Evolutionary conservation across 1,140 invertebrate genomes (phyloP).

Genomic region (Cherax destructor): DNA sequence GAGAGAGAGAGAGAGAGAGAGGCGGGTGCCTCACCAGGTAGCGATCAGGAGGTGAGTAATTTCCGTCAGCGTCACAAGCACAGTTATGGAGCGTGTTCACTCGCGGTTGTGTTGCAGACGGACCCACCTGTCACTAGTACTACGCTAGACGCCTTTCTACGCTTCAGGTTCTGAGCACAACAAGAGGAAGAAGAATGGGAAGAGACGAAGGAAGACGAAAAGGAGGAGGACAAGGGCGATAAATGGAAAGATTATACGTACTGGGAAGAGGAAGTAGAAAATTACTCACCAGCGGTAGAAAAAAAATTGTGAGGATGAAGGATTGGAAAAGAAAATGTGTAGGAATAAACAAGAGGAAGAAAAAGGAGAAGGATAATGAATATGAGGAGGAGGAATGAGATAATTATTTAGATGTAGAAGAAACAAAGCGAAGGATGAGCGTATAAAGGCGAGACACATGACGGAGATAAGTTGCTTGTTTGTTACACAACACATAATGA

Average conservation of each 20-base stretch:
- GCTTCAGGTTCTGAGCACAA: neutral
- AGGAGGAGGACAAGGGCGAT: neutral
- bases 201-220: neutral
- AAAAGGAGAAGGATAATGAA: neutral
- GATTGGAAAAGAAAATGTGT: neutral
- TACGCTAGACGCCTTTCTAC: neutral
- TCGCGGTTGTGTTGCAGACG: neutral
- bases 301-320: neutral
- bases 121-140: neutral
- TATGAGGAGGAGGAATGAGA: neutral
- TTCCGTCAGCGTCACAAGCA: neutral
- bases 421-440: no score
- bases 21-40: neutral
- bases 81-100: neutral
- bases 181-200: neutral
- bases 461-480: no score
- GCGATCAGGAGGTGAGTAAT: neutral
- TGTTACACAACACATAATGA: no score
- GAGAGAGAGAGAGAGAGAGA: neutral
- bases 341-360: neutral
- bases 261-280: neutral
- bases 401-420: neutral
- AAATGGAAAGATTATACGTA: no score
- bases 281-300: neutral
- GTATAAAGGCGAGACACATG: no score